Evolutionary conservation across 2,888 invertebrate genomes (phyloP).

Genomic region (Orchesellides sinensis): DNA sequence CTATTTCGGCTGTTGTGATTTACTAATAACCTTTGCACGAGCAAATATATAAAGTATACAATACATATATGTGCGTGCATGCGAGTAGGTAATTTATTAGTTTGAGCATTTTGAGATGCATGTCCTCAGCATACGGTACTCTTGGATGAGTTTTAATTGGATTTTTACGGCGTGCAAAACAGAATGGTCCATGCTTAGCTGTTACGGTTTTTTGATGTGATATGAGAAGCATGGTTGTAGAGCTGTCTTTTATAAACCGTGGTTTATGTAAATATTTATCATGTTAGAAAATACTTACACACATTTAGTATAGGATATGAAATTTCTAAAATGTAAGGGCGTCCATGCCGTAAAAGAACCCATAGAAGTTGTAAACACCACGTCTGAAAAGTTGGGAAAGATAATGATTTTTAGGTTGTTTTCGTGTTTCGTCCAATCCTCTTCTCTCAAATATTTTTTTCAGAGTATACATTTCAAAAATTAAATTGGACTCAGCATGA

Average conservation of each 20-base stretch:
- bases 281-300: too few species aligned
- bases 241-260: too few species aligned
- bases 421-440: constrained; percentile 2
- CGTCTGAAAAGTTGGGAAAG: too few species aligned
- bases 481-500: neutral
- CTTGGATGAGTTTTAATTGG: constrained; percentile 31
- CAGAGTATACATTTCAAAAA: neutral
- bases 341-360: too few species aligned
- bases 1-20: neutral
- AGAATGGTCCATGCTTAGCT: neutral
- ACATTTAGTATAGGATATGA: too few species aligned
- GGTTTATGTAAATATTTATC: too few species aligned
- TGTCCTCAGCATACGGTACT: constrained; percentile 1
- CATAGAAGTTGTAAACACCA: too few species aligned
- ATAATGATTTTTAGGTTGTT: too few species aligned
- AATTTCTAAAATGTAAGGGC: too few species aligned
- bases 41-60: neutral
- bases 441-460: neutral
- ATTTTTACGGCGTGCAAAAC: constrained; percentile 45
- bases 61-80: constrained; percentile 3
- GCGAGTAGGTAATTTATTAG: constrained; percentile 7
- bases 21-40: neutral
- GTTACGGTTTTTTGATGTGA: neutral
- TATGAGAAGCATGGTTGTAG: too few species aligned
- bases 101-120: neutral